A percentile compares a stretch with the other conserved stretches of the same genome.
phyloP scores from a whole-genome alignment of 1,140 invertebrate genomes.

The Ectropis grisescens region DNA sequence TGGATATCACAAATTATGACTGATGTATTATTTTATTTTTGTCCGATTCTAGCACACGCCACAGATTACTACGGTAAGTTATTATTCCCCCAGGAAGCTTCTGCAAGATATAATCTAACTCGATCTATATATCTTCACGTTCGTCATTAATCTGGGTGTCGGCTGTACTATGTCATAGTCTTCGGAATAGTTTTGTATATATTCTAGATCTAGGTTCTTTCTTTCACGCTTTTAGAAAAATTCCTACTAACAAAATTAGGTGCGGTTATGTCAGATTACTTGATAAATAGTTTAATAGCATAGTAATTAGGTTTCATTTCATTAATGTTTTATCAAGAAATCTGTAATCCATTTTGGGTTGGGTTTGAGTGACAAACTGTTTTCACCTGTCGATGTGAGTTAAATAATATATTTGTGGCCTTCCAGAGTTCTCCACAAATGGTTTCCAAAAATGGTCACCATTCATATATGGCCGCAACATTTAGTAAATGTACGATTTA shows the following conservation, averaged over 20 bases:
- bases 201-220: conserved; percentile 27
- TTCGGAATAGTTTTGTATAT: conserved; percentile 39
- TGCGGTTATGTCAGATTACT: conserved; percentile 35
- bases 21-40: conserved; percentile 72
- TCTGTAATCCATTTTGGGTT: no score
- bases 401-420: conserved; percentile 39
- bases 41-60: conserved; percentile 89
- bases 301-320: no score
- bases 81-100: conserved; percentile 77
- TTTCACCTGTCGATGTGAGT: conserved; percentile 31
- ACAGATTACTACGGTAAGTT: conserved; percentile 99
- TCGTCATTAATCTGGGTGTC: conserved; percentile 47
- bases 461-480: conserved; percentile 43
- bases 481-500: conserved; percentile 17
- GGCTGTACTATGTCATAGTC: conserved; percentile 39
- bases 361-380: conserved; percentile 32
- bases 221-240: conserved; percentile 61
- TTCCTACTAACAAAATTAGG: conserved; percentile 57
- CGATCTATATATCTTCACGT: conserved; percentile 28
- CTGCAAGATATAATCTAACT: conserved; percentile 26
- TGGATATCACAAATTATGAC: conserved; percentile 29
- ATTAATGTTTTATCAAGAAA: conserved; percentile 33
- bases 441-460: conserved; percentile 20
- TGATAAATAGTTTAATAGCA: conserved; percentile 33
- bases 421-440: conserved; percentile 71